phyloP scores from a whole-genome alignment of 2,113 vertebrate species.

The Ornithorhynchus anatinus region DNA sequence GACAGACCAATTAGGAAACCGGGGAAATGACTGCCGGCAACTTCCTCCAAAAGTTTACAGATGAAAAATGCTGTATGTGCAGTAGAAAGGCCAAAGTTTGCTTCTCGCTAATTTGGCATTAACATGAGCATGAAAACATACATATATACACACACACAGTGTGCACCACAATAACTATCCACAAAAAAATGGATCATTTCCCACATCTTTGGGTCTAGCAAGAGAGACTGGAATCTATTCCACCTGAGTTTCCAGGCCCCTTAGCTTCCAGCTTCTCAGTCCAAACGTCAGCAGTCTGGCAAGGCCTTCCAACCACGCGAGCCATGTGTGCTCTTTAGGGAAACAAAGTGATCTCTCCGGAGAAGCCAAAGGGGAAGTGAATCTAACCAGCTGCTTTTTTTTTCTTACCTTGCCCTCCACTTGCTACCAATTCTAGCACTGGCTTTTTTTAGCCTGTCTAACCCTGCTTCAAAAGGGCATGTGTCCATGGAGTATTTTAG shows the following conservation, averaged over 20 bases:
- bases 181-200: accelerated
- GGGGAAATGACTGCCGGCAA: slow-evolving; percentile 60
- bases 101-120: background rate
- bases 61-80: slow-evolving; percentile 40
- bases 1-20: slow-evolving; percentile 29
- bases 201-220: background rate
- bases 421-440: background rate
- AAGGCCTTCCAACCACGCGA: background rate
- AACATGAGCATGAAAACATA: no score
- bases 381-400: slow-evolving; percentile 43
- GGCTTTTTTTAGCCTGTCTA: background rate
- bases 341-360: slow-evolving; percentile 67
- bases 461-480: background rate
- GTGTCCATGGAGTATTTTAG: background rate
- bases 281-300: background rate
- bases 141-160: no score
- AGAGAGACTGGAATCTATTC: accelerated
- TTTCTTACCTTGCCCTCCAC: slow-evolving; percentile 5
- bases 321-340: slow-evolving; percentile 53
- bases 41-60: slow-evolving; percentile 54
- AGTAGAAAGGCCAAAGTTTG: slow-evolving; percentile 2
- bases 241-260: accelerated
- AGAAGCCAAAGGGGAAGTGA: slow-evolving; percentile 72
- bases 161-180: background rate
- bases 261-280: background rate